Evolutionary conservation across 2,797 vertebrate species (phyloP), one percentile per base, ranked within the genome.

Genomic region (Ceryle rudis): DNA sequence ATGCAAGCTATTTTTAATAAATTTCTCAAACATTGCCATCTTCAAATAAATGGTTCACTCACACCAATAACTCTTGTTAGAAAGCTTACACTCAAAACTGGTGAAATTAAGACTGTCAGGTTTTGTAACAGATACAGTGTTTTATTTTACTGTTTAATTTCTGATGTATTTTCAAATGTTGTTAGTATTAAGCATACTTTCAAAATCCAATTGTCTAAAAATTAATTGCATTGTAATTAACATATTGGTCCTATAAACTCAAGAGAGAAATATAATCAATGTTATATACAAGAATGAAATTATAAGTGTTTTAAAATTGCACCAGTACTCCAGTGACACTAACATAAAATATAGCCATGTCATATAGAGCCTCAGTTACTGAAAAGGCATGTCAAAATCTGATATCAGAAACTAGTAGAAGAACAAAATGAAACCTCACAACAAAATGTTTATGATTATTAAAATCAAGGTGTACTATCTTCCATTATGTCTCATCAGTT

Each of bases 391-490:
- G 6, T 69, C 37, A 80, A 87, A 81, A 81, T 72, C 46, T 87
- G 74, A 8, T 28, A 71, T 19, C 12, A 82, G 21, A 85, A 86
- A 87, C 6, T 17, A 65, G 15, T 26, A 61, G 66, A 21, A 66
- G 22, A 79, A 80, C 8, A 74, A 92, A 91, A 77, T 28, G 31
- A n/a, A 90, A 67, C 21, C 84, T 25, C 67, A 94, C 35, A 91
- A 82, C n/a, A 86, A 86, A 80, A 87, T 49, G 26, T 89, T 70
- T 58, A 82, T n/a, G 28, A 46, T 78, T 77, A 69, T 65, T 66
- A 92, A 79, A 93, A 93, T 90, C 86, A 58, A 75, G 21, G 16
- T 94, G 57, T 52, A 94, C 95, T 94, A 54, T 95, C 64, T 94
- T 78, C 67, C 61, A 77, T 95, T 96, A 97, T 14, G 20, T 20